These are phyloP conservation scores for Panagrolaimus sp. DNA, from an alignment of 1,140 invertebrate genomes.

Conservation along the genomic window DNA sequence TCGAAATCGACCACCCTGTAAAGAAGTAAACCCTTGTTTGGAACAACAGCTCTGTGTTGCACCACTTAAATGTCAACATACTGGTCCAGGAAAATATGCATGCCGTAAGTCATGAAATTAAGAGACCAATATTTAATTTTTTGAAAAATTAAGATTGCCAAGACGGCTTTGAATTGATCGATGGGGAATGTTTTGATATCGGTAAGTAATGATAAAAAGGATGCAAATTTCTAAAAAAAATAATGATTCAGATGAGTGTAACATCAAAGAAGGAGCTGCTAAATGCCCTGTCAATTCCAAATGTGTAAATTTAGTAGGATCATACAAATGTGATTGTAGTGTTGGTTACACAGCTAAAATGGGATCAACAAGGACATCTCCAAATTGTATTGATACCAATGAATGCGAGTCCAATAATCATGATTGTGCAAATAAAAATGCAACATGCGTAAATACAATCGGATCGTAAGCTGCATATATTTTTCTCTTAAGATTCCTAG, in stretches of 20 bases:
- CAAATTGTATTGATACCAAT: neutral
- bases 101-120: too few species aligned
- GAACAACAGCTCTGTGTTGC: neutral
- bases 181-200: too few species aligned
- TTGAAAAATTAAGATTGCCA: too few species aligned
- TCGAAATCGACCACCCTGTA: conserved; percentile 4
- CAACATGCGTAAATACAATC: neutral
- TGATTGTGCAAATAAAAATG: neutral
- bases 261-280: neutral
- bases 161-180: too few species aligned
- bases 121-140: too few species aligned
- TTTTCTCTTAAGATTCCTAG: conserved; percentile 44
- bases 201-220: too few species aligned
- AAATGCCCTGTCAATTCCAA: neutral
- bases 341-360: neutral
- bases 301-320: neutral
- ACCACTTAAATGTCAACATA: too few species aligned
- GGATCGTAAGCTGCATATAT: conserved; percentile 36
- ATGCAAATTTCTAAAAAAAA: neutral
- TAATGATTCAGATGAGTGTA: neutral
- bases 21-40: neutral
- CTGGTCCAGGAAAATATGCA: too few species aligned
- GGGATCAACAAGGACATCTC: neutral
- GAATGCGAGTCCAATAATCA: neutral
- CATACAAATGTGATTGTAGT: neutral